Percentiles rank a stretch among this genome's conserved stretches.
These are phyloP conservation scores for Trematomus loennbergii DNA, from an alignment of 2,113 vertebrate species.

Conservation along the genomic window DNA sequence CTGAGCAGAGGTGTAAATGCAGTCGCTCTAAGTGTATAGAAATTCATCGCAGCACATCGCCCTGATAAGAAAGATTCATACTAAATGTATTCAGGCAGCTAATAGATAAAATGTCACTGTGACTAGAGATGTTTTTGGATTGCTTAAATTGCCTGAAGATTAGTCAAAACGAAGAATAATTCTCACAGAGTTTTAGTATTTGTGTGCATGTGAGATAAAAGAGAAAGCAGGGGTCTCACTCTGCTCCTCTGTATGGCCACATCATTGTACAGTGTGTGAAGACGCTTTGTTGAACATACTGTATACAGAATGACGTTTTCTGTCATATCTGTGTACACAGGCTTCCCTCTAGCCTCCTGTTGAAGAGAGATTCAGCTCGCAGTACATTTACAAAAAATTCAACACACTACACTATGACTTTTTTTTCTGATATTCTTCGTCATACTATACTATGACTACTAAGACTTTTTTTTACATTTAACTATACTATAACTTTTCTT, in stretches of 20 bases:
- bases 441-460: no score
- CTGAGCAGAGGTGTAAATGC: background rate
- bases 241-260: background rate
- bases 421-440: no score
- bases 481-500: no score
- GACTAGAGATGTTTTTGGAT: slow-evolving; percentile 29
- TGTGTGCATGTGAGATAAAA: background rate
- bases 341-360: background rate
- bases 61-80: slow-evolving; percentile 52
- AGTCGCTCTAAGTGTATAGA: slow-evolving; percentile 6
- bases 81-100: slow-evolving; percentile 44
- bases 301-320: background rate
- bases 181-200: background rate
- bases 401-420: no score
- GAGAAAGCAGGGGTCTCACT: background rate
- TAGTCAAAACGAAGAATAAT: background rate
- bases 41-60: slow-evolving; percentile 24
- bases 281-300: background rate
- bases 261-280: background rate
- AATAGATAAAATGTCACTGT: slow-evolving; percentile 54
- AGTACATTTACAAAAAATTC: no score
- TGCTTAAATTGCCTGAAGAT: slow-evolving; percentile 24
- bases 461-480: no score
- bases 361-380: background rate
- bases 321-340: background rate